Evolutionary conservation across 1,140 invertebrate species (phyloP), one percentile per base, ranked within the genome.

Genomic region (Sitophilus oryzae): DNA sequence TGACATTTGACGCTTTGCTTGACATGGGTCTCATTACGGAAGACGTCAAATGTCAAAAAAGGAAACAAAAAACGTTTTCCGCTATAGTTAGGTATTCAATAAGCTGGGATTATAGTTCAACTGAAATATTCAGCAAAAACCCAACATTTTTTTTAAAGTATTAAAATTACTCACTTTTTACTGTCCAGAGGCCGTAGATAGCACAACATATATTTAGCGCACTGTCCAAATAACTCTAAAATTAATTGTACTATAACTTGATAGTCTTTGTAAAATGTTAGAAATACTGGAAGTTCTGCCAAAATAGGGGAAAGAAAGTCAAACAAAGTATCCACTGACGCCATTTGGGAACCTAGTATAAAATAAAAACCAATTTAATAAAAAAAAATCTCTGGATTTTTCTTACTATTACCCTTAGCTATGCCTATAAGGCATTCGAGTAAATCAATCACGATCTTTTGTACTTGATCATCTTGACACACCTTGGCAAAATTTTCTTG

Each of bases 201-300:
- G 62, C 80, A 82, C 25, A 90, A 69, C 76, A 88, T 82, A 52
- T 77, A 72, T 51, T 82, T 80, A 1, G 84, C 80, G 66, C 82
- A 83, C 66, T 88, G 82, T 43, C 78, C 79, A 55, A 89, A 83
- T 2, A 93, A 71, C 66, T 91, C 85, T 41, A 93, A 71, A 47
- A 89, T 81, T 10, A 89, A 74, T 64, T 89, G 80, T 15, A 93
- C 85, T 47, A 93, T 80, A 50, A 85, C 79, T 42, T 85, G 83
- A 73, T 89, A 91, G 74, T 90, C 90, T 71, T 88, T 86, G 67
- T 89, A 92, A 2, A 86, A 64, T 47, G 78, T 82, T 18, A 91
- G 65, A 19, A 91, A 73, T 22, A 77, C 77, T 1, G 85, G 80
- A 59, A 85, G 71, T 65, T 87, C 82, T 11, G 76, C 73, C 46